Conservation (phyloP, 2,113 vertebrate species). For the Bubo bubo region DNA sequence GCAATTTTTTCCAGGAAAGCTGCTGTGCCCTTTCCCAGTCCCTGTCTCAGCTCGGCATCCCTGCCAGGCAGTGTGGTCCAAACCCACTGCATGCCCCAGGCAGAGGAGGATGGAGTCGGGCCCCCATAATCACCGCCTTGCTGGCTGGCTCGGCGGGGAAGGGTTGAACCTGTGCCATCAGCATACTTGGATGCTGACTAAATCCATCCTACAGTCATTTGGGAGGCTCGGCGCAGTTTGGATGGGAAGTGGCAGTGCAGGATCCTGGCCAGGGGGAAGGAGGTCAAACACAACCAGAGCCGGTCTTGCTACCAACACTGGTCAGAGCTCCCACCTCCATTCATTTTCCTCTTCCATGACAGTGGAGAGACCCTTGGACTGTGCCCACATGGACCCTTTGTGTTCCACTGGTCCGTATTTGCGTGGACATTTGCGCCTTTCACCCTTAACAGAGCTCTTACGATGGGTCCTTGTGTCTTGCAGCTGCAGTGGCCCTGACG, state of each 20-base stretch:
- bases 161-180: neutral
- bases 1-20: constrained; percentile 21
- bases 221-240: rapidly evolving
- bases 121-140: rapidly evolving
- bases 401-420: neutral
- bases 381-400: neutral
- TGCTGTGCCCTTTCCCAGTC: neutral
- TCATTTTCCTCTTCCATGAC: neutral
- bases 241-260: neutral
- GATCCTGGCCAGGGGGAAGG: neutral
- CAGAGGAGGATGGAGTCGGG: neutral
- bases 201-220: neutral
- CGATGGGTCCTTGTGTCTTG: neutral
- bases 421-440: neutral
- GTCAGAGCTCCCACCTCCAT: neutral
- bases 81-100: neutral
- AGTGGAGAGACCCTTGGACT: neutral
- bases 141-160: neutral
- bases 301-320: rapidly evolving
- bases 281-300: neutral
- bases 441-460: neutral
- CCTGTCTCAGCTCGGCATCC: neutral
- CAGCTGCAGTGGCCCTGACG: constrained; percentile 74
- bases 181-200: neutral
- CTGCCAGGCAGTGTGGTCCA: neutral